Evolutionary conservation across 1,140 invertebrate genomes (phyloP), one percentile per base, ranked within the genome.

Genomic region (Drosophila ananassae): DNA sequence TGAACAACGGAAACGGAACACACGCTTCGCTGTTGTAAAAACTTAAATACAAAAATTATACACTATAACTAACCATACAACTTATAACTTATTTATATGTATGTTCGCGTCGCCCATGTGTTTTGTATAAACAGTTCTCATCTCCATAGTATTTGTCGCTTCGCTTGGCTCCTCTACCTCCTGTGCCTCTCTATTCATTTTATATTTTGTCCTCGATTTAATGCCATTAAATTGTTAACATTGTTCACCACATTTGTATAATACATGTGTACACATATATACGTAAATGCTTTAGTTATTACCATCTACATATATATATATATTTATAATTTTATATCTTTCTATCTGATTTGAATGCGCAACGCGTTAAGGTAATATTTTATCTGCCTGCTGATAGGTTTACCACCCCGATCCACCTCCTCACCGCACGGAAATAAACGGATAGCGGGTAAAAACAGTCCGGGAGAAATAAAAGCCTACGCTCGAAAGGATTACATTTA

Each of bases 321-420:
- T 61, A 55, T 52, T 52, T 72, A 48, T 46, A 25, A 55, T 12
- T 37, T 37, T 37, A 37, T 37, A 37, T 37, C 34, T 37, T 37
- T n/a, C 3, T 37, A 39, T 69, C 32, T 73, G 37, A 68, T 79
- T 60, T 73, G 64, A 67, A 85, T 82, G 82, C 82, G 82, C 87
- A 82, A 85, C 82, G 82, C 82, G 58, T 87, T 89, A 87, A 87
- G 82, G 82, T 87, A 87, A 82, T 78, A 87, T 87, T 73, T 89
- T 82, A 87, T 84, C 85, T 82, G 83, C 74, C 60, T 73, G 60
- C 62, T 81, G 73, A 77, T 84, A 84, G 81, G 82, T 87, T 68
- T 24, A 12, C 24, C 12, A 8, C 32, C 72, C 46, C 8, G 46
- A 79, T 56, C 57, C 77, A 72, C 46, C 61, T 22, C 2, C 41